Conservation (phyloP, 2,888 invertebrate species). For the Dryobota labecula region DNA sequence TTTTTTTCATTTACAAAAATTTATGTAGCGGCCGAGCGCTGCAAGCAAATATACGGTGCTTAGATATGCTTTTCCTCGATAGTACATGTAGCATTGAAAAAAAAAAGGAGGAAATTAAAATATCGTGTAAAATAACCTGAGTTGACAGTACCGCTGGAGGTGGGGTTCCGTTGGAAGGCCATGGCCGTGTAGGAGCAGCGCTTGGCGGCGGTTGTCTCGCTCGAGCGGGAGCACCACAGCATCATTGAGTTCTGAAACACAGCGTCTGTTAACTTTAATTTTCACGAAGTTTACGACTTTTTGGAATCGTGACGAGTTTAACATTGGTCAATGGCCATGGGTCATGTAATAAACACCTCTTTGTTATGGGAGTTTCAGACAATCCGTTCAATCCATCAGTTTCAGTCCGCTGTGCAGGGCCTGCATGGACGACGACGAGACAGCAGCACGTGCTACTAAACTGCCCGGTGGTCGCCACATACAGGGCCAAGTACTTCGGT, state of each 20-base stretch:
- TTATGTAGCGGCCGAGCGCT: too few relatives aligned
- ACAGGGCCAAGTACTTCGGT: too few relatives aligned
- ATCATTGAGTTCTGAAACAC: conserved; percentile 91
- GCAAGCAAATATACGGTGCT: too few relatives aligned
- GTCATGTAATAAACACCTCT: too few relatives aligned
- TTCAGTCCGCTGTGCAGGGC: too few relatives aligned
- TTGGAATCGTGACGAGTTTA: background rate
- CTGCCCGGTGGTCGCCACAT: too few relatives aligned
- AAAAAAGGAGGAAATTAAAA: background rate
- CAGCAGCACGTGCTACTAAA: too few relatives aligned
- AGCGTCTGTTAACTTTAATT: conserved; percentile 55
- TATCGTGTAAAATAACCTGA: conserved; percentile 75
- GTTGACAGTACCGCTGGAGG: conserved; percentile 82
- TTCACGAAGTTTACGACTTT: background rate
- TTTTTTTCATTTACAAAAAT: too few relatives aligned
- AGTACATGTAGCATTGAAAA: background rate
- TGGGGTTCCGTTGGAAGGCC: conserved; percentile 88
- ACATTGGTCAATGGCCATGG: background rate
- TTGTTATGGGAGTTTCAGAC: too few relatives aligned
- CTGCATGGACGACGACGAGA: too few relatives aligned
- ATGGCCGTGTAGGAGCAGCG: conserved; percentile 91
- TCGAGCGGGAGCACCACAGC: conserved; percentile 83
- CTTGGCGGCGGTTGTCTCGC: conserved; percentile 71
- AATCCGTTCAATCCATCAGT: too few relatives aligned
- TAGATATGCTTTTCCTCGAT: too few relatives aligned